These are phyloP conservation scores for Dipodomys ordii DNA, from an alignment of 2,113 vertebrate genomes.

Conservation along the genomic window DNA sequence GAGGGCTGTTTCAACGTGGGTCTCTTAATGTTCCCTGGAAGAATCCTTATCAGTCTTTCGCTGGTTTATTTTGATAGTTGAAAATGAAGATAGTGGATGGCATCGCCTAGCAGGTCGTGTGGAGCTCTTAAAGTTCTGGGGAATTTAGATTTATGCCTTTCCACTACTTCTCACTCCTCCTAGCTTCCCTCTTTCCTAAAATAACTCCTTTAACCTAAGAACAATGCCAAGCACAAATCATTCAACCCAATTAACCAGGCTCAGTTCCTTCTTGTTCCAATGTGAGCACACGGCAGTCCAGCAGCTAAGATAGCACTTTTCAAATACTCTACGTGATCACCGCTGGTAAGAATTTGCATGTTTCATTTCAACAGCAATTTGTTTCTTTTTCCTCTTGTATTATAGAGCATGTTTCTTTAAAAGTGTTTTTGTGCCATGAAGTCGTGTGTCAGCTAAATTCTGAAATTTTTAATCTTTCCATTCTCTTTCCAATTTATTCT, in stretches of 20 bases:
- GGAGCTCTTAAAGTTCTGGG: too few species aligned
- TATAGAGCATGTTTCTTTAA: neutral
- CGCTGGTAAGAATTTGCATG: neutral
- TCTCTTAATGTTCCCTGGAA: neutral
- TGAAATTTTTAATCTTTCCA: neutral
- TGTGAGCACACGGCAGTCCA: slow-evolving; percentile 39
- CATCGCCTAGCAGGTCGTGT: neutral
- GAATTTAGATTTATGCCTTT: neutral
- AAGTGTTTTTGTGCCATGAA: neutral
- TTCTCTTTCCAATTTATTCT: neutral
- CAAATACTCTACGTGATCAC: neutral
- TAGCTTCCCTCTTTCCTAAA: slow-evolving; percentile 53
- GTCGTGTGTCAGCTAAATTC: neutral
- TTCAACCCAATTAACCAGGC: slow-evolving; percentile 26
- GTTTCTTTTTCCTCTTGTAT: slow-evolving; percentile 14
- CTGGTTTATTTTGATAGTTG: neutral
- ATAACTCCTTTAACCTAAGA: slow-evolving; percentile 8
- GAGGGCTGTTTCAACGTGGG: slow-evolving; percentile 21
- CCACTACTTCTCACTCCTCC: neutral
- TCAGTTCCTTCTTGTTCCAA: slow-evolving; percentile 13
- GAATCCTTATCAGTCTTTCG: neutral
- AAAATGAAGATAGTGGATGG: neutral
- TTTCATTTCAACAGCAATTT: neutral
- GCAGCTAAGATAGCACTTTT: neutral
- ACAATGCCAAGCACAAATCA: slow-evolving; percentile 22